Percentiles rank a stretch among this genome's conserved stretches.
Evolutionary conservation across 2,113 vertebrate species (phyloP).

Genomic region (Pogonocichla stellata): DNA sequence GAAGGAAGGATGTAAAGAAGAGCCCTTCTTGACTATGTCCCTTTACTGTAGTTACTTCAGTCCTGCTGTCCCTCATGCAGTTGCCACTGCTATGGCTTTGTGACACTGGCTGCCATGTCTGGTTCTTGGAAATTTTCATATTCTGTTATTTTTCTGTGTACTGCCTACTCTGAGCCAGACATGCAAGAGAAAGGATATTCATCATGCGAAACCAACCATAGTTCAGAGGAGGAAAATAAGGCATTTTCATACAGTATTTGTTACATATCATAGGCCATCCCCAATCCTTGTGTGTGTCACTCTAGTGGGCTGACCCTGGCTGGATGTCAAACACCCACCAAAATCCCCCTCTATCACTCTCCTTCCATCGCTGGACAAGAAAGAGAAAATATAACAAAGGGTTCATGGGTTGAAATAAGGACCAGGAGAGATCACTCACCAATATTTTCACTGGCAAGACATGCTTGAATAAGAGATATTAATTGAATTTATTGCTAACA

Average conservation of each 20-base stretch:
- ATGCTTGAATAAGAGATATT: neutral
- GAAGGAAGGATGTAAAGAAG: neutral
- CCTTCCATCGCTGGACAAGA: accelerated
- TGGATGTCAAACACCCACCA: neutral
- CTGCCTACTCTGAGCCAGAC: neutral
- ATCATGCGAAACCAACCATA: neutral
- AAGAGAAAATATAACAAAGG: accelerated
- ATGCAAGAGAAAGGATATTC: neutral
- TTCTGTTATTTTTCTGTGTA: neutral
- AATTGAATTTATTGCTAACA: neutral
- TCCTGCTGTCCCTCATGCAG: neutral
- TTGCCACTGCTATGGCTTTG: neutral
- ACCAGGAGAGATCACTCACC: neutral
- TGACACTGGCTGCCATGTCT: neutral
- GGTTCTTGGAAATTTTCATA: neutral
- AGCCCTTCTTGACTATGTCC: neutral
- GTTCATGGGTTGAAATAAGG: neutral
- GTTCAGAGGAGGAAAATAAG: neutral
- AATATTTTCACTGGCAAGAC: neutral
- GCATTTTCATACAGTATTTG: neutral
- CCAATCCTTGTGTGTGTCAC: neutral
- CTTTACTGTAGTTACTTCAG: neutral
- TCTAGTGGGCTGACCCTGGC: neutral
- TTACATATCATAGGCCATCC: neutral
- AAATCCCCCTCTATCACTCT: neutral